phyloP scores from a whole-genome alignment of 2,888 invertebrate genomes.

The Zaprionus lineosus region DNA sequence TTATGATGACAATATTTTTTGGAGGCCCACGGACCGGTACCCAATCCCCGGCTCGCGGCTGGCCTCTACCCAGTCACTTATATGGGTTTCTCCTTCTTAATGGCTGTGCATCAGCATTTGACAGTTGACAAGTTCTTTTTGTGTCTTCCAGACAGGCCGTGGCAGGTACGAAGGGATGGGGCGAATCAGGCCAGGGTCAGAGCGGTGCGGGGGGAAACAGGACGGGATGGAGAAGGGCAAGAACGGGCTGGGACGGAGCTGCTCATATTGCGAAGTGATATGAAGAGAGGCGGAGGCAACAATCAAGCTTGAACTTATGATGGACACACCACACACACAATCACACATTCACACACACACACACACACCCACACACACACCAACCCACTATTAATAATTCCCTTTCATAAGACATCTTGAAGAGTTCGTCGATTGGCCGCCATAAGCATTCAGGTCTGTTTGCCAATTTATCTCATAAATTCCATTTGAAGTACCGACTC shows the following conservation, averaged over 20 bases:
- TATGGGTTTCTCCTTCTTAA: slow-evolving; percentile 74
- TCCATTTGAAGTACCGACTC: slow-evolving; percentile 72
- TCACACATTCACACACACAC: slow-evolving; percentile 14
- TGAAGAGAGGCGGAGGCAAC: too few relatives aligned
- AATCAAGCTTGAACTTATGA: slow-evolving; percentile 66
- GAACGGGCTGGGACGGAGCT: too few relatives aligned
- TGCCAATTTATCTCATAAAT: slow-evolving; percentile 74
- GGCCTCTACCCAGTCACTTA: slow-evolving; percentile 36
- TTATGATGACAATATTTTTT: slow-evolving; percentile 82
- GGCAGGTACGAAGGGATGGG: slow-evolving; percentile 2
- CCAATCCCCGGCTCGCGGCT: not conserved
- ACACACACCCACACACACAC: not conserved
- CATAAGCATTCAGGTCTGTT: slow-evolving; percentile 57
- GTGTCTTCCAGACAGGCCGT: slow-evolving; percentile 40
- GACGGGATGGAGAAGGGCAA: slow-evolving; percentile 1
- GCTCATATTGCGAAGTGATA: too few relatives aligned
- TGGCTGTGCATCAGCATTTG: slow-evolving; percentile 73
- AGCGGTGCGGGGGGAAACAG: too few relatives aligned
- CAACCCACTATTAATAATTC: slow-evolving; percentile 76
- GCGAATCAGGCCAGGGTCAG: too few relatives aligned
- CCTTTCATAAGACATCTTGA: slow-evolving; percentile 58
- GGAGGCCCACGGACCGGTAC: slow-evolving; percentile 12
- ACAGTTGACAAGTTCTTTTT: slow-evolving; percentile 78
- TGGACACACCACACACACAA: too few relatives aligned
- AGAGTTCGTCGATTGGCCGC: slow-evolving; percentile 40